Percentiles rank a stretch among this genome's conserved stretches.
These are phyloP conservation scores for Drosophila lini DNA, from an alignment of 1,140 invertebrate species.

Conservation along the genomic window DNA sequence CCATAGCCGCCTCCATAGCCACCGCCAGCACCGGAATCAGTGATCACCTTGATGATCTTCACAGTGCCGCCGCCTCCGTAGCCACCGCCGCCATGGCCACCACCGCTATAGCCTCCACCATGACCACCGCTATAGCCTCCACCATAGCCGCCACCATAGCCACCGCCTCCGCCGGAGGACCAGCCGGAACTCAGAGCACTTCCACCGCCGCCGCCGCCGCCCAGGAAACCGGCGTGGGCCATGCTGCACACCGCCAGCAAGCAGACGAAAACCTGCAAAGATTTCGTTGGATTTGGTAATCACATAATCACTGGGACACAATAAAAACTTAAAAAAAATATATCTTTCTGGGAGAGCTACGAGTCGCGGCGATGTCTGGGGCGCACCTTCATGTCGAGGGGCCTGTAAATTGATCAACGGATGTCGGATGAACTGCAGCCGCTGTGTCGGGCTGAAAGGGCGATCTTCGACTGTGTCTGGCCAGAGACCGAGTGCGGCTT, in stretches of 20 bases:
- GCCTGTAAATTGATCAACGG: conserved; percentile 5
- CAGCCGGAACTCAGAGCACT: conserved; percentile 54
- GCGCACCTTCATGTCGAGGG: conserved; percentile 66
- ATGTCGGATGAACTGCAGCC: conserved; percentile 24
- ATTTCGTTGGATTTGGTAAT: conserved; percentile 13
- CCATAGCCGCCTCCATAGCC: conserved; percentile 1
- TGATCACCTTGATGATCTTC: no score
- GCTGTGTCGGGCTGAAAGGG: conserved; percentile 56
- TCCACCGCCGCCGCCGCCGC: conserved; percentile 39
- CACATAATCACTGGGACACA: conserved; percentile 35
- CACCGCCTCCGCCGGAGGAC: conserved; percentile 47
- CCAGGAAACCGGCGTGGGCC: conserved; percentile 73
- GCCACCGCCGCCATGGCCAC: conserved; percentile 29
- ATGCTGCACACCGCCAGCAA: conserved; percentile 73
- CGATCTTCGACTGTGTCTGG: conserved; percentile 70
- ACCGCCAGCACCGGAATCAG: conserved; percentile 36
- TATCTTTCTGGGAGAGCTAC: conserved; percentile 15
- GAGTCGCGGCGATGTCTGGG: conserved; percentile 13
- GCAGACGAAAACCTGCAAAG: conserved; percentile 71
- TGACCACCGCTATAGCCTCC: conserved; percentile 27
- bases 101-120: conserved; percentile 10
- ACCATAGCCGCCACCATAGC: conserved; percentile 12
- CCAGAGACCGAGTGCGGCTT: conserved; percentile 27
- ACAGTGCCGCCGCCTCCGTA: background rate
- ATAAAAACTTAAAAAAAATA: conserved; percentile 2